Conservation (phyloP, 2,888 invertebrate species). For the Xanthostigma xanthostigma region DNA sequence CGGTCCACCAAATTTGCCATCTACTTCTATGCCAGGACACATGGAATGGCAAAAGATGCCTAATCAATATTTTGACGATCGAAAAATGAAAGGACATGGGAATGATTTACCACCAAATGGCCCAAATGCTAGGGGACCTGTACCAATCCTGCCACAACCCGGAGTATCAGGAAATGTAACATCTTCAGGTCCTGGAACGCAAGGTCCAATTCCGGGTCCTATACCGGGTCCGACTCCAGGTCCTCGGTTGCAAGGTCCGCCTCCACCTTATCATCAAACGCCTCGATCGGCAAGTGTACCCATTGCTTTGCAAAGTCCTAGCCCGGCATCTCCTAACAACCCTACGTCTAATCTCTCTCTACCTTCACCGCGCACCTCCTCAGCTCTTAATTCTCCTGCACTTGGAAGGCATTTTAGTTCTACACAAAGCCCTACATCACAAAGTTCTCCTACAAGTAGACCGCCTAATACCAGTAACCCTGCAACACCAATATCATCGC, state of each 20-base stretch:
- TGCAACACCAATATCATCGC: constrained; percentile 51
- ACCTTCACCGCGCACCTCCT: constrained; percentile 57
- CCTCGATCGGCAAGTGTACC: constrained; percentile 59
- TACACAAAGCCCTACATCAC: constrained; percentile 45
- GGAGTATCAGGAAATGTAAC: too few relatives aligned
- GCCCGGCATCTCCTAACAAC: constrained; percentile 56
- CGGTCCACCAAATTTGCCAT: constrained; percentile 7
- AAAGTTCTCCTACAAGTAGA: constrained; percentile 38
- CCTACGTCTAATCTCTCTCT: constrained; percentile 53
- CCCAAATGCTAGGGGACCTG: constrained; percentile 5
- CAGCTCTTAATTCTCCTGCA: constrained; percentile 54
- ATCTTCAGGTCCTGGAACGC: constrained; percentile 4
- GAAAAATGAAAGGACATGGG: constrained; percentile 40
- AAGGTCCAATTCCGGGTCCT: constrained; percentile 8
- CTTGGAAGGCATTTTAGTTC: constrained; percentile 41
- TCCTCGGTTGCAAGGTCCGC: constrained; percentile 52
- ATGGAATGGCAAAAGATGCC: constrained; percentile 87
- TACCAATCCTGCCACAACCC: not conserved
- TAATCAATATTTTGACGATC: constrained; percentile 68
- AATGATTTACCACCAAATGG: constrained; percentile 20
- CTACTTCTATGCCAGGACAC: constrained; percentile 39
- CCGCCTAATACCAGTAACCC: constrained; percentile 51
- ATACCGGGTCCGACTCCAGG: constrained; percentile 24
- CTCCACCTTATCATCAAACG: constrained; percentile 61
- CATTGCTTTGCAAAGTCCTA: constrained; percentile 57